Base-by-base conservation (phyloP, 2,797 vertebrate species). In the Cuniculus paca region DNA sequence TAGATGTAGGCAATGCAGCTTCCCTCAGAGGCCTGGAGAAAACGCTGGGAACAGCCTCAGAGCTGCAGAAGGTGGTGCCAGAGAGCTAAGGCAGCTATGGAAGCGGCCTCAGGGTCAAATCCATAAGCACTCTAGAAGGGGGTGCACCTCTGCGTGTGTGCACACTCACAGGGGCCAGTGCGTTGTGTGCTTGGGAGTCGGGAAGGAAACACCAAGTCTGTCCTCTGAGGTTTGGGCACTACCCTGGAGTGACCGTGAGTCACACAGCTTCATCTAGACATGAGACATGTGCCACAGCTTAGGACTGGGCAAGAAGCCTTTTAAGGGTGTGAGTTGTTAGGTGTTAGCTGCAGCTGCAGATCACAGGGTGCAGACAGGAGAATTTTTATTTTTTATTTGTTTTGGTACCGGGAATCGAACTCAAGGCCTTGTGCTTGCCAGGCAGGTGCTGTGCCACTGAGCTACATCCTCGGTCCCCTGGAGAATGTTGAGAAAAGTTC, bases 1-100 rank as follows among this genome's bases (percentile, higher is more conserved):
- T 11, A 58, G 70, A n/a, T 6, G 39, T 26, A 60, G 65, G 89
- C 92, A 92, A 92, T 11, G 31, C 45, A 74, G 45, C 75, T 54
- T 85, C 4, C 14, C 80, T 61, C 39, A 22, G 58, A 78, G 60
- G 36, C 86, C 81, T 81, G 54, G 0, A 24, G 28, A 45, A 96
- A 83, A 81, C 60, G 42, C 92, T 39, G 56, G 86, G 39, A 60
- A 88, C 80, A 89, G 8, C 31, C n/a, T 79, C 58, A 58, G 36
- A 4, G 42, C 56, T 78, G 48, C 94, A 90, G 94, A 93, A 93
- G 84, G 94, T 92, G 85, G 60, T 79, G 72, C 77, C 96, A 94
- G 95, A 97, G 70, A 91, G 92, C 91, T 75, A 39, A 94, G 56
- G 24, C 17, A 16, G 36, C 54, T 11, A 9, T 39, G 39, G 52